Evolutionary conservation across 2,888 invertebrate genomes (phyloP).

Genomic region (Pollenia angustigena): DNA sequence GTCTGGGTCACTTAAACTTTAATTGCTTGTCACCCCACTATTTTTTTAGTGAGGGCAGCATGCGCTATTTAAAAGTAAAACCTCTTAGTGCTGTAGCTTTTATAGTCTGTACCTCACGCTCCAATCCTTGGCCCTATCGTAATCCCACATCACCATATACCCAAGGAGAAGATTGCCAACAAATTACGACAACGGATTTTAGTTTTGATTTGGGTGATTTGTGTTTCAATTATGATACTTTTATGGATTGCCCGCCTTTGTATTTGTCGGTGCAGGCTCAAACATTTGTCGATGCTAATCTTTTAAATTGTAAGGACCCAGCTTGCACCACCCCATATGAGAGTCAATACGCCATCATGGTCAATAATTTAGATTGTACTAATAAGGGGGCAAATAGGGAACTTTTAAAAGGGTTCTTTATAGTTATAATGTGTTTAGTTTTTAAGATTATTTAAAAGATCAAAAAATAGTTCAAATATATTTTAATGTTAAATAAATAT

Average conservation of each 20-base stretch:
- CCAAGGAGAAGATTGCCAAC: constrained; percentile 85
- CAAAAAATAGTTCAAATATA: neutral
- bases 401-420: accelerated
- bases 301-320: constrained; percentile 85
- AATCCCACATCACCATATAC: constrained; percentile 79
- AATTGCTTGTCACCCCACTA: constrained; percentile 90
- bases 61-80: constrained; percentile 85
- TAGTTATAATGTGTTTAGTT: neutral
- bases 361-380: constrained; percentile 88
- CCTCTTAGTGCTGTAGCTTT: constrained; percentile 85
- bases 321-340: constrained; percentile 89
- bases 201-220: constrained; percentile 86
- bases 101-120: constrained; percentile 88
- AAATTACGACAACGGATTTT: constrained; percentile 85
- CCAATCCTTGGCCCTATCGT: constrained; percentile 84
- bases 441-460: constrained; percentile 6
- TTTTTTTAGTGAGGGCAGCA: constrained; percentile 86
- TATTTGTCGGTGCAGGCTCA: constrained; percentile 87
- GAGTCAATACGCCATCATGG: constrained; percentile 87
- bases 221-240: constrained; percentile 85
- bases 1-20: constrained; percentile 87
- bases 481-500: too few relatives aligned
- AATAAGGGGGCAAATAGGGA: constrained; percentile 83
- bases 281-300: constrained; percentile 74
- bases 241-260: constrained; percentile 87